Evolutionary conservation across 2,113 vertebrate genomes (phyloP), one percentile per base, ranked within the genome.

Genomic region (Mirounga angustirostris): DNA sequence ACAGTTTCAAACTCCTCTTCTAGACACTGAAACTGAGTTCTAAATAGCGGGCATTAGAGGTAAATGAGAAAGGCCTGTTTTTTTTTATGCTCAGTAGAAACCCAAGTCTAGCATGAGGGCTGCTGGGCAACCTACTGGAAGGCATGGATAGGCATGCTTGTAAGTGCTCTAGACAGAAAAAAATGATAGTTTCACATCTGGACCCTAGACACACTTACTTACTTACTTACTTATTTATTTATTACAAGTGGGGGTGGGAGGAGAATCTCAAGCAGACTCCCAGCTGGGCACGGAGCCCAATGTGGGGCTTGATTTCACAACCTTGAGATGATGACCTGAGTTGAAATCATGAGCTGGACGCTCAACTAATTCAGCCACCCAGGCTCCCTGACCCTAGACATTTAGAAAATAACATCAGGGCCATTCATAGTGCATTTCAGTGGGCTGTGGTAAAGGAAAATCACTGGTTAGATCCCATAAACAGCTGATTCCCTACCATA

Each of bases 41-140:
- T 90, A 82, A 61, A 89, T 67, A 83, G 59, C 22, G 5, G 21
- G 16, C 56, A 56, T 90, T 90, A 63, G 95, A 92, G 52, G 28
- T 33, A 97, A 94, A 24, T 40, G 36, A 97, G 78, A 91, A 95
- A 94, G 54, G 52, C 28, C 71, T 56, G 28, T 16, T 89, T 69
- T 88, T 80, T 80, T 74, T 92, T 50, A 95, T 40, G 83, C 9
- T 91, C 81, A 28, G 59, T 7, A 87, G 87, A 94, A 93, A 93
- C 4, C 54, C 36, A 83, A 90, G 73, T 54, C 69, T 83, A 84
- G 58, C 82, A 52, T 52, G 26, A 89, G 22, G 36, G 46, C 24
- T 69, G 9, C 12, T 13, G 69, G 54, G 30, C 50, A 82, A 65
- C 15, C 46, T 74, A 91, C 7, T 26, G 54, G 65, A 89, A 67